Base-by-base conservation (phyloP, 1,140 invertebrate genomes). In the Heliconius congener region DNA sequence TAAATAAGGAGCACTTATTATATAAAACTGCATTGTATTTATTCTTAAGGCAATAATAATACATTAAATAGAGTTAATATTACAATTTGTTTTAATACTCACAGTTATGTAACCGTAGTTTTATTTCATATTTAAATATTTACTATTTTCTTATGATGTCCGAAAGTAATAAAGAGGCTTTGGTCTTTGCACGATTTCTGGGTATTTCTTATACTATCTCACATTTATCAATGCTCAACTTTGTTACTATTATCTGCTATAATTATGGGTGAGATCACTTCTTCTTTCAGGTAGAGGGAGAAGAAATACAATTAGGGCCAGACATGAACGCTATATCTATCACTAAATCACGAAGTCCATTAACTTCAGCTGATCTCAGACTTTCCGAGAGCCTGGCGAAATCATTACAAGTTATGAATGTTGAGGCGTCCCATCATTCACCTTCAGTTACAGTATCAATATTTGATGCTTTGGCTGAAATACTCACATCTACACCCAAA, bases 401-500 rank as follows among this genome's bases (percentile, higher is more conserved):
- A 87, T 86, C 90, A 74, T 94, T 91, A 88, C 93, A 92, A 83
- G 85, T 95, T 74, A 93, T 95, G 88, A 95, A 93, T 83, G 94
- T 95, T 87, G 95, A 95, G 87, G 93, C 94, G 73, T 95, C 93
- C 82, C 89, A 95, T 82, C 94, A 95, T 82, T 95, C 95, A 81
- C 94, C 93, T 74, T 95, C 94, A 85, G 95, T 95, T 85, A 95
- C 95, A 79, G 94, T 95, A 82, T 95, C 95, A 79, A 95, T 95
- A 85, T 95, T 95, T 88, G 95, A 95, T 90, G 95, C 95, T 87
- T 87, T 95, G 89, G 94, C 95, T 88, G 94, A 95, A 83, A 95
- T 95, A 85, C 93, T 95, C 82, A 94, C 93, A 72, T 92, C 90
- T 77, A 93, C 94, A 88, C 92, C 95, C 60, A 94, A 88, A 94